Evolutionary conservation across 2,797 vertebrate species (phyloP).

Genomic region (Chelonia mydas): DNA sequence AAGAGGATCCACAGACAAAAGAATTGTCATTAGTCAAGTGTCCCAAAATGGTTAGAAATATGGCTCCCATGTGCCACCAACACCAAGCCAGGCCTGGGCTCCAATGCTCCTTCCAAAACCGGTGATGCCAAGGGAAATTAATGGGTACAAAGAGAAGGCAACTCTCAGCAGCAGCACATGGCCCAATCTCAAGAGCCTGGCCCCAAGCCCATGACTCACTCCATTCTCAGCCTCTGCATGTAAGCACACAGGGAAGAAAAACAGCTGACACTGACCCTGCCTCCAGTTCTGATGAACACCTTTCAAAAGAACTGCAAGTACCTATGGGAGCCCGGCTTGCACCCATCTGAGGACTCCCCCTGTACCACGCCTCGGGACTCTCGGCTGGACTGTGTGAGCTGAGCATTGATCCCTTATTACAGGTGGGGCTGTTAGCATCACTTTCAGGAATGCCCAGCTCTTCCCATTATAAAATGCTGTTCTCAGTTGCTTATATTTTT

Average conservation of each 20-base stretch:
- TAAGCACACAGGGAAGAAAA: neutral
- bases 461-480: neutral
- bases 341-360: neutral
- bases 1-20: neutral
- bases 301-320: neutral
- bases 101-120: neutral
- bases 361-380: neutral
- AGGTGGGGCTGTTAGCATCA: neutral
- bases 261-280: neutral
- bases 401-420: neutral
- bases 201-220: neutral
- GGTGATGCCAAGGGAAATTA: neutral
- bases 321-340: fast-evolving
- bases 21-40: neutral
- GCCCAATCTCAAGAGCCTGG: neutral
- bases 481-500: constrained; percentile 11
- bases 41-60: neutral
- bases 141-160: neutral
- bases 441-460: neutral
- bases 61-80: neutral
- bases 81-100: too few relatives aligned
- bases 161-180: neutral
- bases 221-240: neutral
- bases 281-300: neutral
- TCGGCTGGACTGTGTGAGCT: fast-evolving